Evolutionary conservation across 2,113 vertebrate species (phyloP).

Genomic region (Nannobrachium achirus): DNA sequence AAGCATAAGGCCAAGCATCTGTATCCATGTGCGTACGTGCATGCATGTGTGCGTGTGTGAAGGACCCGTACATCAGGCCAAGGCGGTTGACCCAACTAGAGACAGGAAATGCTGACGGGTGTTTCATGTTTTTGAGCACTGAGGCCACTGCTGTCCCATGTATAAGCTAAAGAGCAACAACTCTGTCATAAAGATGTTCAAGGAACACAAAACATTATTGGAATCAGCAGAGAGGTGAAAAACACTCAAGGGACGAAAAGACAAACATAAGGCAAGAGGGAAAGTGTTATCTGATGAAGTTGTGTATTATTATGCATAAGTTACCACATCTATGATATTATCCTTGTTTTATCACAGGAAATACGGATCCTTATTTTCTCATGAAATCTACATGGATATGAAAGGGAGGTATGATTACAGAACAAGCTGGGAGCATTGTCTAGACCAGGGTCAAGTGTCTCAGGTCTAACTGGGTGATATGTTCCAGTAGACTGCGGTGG

Average conservation of each 20-base stretch:
- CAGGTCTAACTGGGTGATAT: slow-evolving; percentile 15
- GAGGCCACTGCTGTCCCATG: not conserved
- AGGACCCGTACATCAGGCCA: not conserved
- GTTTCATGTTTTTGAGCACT: not conserved
- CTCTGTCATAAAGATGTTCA: not conserved
- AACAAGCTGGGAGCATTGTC: slow-evolving; percentile 16
- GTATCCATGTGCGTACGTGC: not conserved
- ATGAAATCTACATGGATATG: slow-evolving; percentile 37
- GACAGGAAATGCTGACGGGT: slow-evolving; percentile 9
- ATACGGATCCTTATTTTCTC: slow-evolving; percentile 17
- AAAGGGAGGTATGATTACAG: slow-evolving; percentile 26
- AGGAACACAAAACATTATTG: not conserved
- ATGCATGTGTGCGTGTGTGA: not conserved
- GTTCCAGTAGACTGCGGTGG: slow-evolving; percentile 6
- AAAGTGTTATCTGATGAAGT: not conserved
- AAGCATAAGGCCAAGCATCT: not conserved
- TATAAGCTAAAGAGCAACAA: not conserved
- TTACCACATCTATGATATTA: slow-evolving; percentile 5
- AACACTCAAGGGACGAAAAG: not conserved
- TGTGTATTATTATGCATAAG: not conserved
- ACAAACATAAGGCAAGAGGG: not conserved
- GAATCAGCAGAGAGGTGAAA: not conserved
- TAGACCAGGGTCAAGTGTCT: slow-evolving; percentile 22
- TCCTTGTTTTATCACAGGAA: not conserved
- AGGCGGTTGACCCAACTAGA: not conserved